Conservation (phyloP, 30 jellyfish, hydroid and myxozoan genomes). For the Turritopsis dohrnii region DNA sequence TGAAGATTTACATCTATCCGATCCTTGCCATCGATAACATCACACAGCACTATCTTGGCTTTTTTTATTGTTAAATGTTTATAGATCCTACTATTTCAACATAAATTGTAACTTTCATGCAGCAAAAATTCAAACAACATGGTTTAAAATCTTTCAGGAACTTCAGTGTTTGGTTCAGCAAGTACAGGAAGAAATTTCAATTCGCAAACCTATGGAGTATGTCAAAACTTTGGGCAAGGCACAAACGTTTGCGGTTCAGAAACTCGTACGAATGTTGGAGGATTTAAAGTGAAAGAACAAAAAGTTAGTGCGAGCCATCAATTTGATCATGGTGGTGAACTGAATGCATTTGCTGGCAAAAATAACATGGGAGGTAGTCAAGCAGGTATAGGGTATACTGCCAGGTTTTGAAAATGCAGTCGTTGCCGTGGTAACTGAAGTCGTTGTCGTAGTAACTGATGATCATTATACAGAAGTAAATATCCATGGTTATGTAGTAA, state of each 20-base stretch:
- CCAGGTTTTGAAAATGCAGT: neutral
- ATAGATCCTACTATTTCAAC: no score
- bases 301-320: neutral
- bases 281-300: neutral
- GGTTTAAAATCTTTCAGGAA: neutral
- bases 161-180: neutral
- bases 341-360: neutral
- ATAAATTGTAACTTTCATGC: no score
- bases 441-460: no score
- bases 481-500: no score
- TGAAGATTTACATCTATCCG: no score
- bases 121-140: neutral
- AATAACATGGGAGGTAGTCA: neutral
- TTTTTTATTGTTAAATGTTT: no score
- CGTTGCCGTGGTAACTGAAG: no score
- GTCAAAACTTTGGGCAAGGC: neutral
- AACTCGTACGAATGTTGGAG: neutral
- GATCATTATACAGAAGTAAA: no score
- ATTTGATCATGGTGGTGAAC: neutral
- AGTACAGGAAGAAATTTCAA: neutral
- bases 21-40: no score
- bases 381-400: neutral
- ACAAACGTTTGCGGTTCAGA: neutral
- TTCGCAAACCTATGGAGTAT: neutral
- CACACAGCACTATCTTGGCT: no score